Evolutionary conservation across 1,140 invertebrate species (phyloP), one percentile per base, ranked within the genome.

Genomic region (Calliphora vicina): DNA sequence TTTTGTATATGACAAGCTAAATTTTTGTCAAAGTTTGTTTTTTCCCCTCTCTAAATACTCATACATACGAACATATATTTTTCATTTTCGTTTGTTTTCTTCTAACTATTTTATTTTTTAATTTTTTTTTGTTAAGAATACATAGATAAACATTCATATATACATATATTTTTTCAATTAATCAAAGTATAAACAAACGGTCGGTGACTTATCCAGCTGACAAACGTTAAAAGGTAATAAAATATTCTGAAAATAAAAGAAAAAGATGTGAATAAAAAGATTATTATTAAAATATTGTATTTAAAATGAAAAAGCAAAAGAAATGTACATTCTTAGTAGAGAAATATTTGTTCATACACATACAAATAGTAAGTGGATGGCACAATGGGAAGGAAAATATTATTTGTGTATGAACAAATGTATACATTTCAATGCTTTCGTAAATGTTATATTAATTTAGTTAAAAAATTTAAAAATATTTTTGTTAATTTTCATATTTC

Each of bases 1-100:
- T 78, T 78, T 43, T 78, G 74, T 23, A 78, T 78, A 78, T 78
- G 74, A 78, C 74, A 78, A 23, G 74, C 74, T 78, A 78, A 78
- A 78, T 43, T 78, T 78, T 43, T 78, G 74, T 78, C 74, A 78
- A 78, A 43, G 74, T 78, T 25, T 25, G 23, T 25, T 25, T 35
- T 35, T 35, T 35, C 35, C 35, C 35, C 35, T 35, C 35, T 35
- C 35, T 35, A 35, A 35, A 35, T 35, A 6, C 10, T 8, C 35
- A 35, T 8, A 35, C 35, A 35, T 35, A 2, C 8, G 29, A 4
- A 35, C 29, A 12, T 43, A 23, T 78, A 35, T 29, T 42, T 76
- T 20, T 78, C 12, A 23, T 5, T 78, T 78, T 27, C 35, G 29
- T 43, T 78, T 20, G 29, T 25, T 74, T 35, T 74, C 27, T 74